phyloP scores from a whole-genome alignment of 2,797 vertebrate genomes.

The Mareca strepera region DNA sequence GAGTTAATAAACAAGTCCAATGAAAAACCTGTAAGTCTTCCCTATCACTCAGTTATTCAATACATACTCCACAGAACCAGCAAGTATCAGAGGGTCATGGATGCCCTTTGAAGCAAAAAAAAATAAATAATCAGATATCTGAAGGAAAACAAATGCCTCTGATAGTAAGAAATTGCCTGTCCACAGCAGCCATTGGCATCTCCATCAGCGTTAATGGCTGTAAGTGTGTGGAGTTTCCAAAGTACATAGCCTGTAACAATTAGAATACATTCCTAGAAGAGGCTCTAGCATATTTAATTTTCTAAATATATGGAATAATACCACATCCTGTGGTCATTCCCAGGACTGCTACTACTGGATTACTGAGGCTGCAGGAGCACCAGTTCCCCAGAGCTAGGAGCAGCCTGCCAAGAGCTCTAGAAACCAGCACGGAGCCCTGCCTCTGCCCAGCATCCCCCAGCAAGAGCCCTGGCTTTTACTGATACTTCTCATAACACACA shows the following conservation, averaged over 20 bases:
- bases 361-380: background rate
- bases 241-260: background rate
- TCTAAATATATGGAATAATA: background rate
- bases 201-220: background rate
- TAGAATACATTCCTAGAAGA: background rate
- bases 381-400: background rate
- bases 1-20: background rate
- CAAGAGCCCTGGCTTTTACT: fast-evolving
- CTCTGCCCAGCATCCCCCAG: background rate
- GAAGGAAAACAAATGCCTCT: background rate
- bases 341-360: background rate
- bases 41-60: background rate
- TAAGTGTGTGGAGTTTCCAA: background rate
- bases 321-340: background rate
- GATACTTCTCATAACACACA: background rate
- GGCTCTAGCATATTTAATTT: background rate
- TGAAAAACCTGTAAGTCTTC: background rate
- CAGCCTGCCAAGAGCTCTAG: background rate
- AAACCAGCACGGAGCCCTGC: background rate
- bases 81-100: background rate
- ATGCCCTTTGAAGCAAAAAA: background rate
- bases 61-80: background rate
- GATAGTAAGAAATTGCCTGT: background rate
- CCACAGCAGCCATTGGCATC: background rate
- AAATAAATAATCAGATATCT: background rate